Evolutionary conservation across 2,888 invertebrate genomes (phyloP).

Genomic region (Neria commutata): DNA sequence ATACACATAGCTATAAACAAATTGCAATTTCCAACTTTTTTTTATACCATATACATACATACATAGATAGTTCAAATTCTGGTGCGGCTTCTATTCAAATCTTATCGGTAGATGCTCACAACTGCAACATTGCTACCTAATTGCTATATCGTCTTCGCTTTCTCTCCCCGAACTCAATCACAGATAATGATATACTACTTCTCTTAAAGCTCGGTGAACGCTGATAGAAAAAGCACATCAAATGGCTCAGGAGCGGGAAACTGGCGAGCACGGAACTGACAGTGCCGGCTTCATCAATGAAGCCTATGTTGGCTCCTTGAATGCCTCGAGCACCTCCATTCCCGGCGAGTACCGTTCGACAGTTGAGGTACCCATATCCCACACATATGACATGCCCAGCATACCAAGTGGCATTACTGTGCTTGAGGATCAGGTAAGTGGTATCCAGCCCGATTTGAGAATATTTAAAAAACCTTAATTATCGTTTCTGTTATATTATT

Average conservation of each 20-base stretch:
- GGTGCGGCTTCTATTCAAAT: not conserved
- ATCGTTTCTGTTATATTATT: no score
- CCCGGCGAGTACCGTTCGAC: conserved; percentile 34
- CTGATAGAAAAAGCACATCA: not conserved
- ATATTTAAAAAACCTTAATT: not conserved
- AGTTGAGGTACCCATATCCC: not conserved
- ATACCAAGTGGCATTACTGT: not conserved
- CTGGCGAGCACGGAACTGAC: conserved; percentile 25
- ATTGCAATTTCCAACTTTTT: no score
- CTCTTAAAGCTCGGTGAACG: conserved; percentile 31
- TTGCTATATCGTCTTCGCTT: conserved; percentile 1
- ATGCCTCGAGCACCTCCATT: conserved; percentile 28
- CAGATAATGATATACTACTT: conserved; percentile 30
- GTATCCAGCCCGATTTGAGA: no score
- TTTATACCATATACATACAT: not conserved
- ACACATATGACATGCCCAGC: not conserved
- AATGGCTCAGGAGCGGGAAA: no score
- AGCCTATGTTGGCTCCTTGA: conserved; percentile 26
- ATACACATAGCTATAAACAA: no score
- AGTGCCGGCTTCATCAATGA: conserved; percentile 27
- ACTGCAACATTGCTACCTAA: not conserved
- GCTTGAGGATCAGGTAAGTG: not conserved
- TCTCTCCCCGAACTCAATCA: no score
- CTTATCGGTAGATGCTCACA: conserved; percentile 4
- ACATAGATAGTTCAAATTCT: conserved; percentile 5